Conservation (phyloP, 2,797 vertebrate species). For the Pipistrellus pygmaeus region DNA sequence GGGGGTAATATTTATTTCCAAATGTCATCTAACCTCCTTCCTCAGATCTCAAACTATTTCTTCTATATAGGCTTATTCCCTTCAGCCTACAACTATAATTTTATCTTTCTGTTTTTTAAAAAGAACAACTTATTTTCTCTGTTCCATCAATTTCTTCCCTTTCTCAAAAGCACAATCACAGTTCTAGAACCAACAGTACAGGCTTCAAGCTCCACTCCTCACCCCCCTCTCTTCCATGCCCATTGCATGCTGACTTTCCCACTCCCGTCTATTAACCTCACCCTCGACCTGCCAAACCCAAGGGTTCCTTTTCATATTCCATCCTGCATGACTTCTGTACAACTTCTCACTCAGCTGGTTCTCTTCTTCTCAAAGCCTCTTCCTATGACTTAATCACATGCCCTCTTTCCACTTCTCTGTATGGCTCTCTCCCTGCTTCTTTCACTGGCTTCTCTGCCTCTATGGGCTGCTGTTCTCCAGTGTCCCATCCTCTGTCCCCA, state of each 20-base stretch:
- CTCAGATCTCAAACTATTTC: background rate
- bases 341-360: background rate
- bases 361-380: background rate
- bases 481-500: background rate
- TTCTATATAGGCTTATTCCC: background rate
- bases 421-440: background rate
- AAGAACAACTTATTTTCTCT: background rate
- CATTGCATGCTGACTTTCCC: background rate
- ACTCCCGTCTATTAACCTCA: background rate
- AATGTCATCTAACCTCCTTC: background rate
- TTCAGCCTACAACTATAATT: background rate
- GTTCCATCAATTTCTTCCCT: background rate
- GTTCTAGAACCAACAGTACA: background rate
- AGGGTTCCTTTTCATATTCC: background rate
- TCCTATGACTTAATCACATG: background rate
- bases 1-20: background rate
- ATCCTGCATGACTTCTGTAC: background rate
- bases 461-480: background rate
- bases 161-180: background rate
- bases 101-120: background rate
- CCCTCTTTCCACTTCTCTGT: background rate
- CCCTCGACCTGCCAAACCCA: background rate
- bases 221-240: fast-evolving
- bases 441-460: background rate
- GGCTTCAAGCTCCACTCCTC: background rate